Conservation (phyloP, 2,113 vertebrate species). For the Danio rerio region GRCz12tu NC_133176.1:50860001-50860500, state of each 20-base stretch:
- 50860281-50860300: slow-evolving; percentile 1
- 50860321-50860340: not conserved
- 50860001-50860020: slow-evolving; percentile 38
- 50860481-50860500: no score
- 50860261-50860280: not conserved
- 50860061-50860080: slow-evolving; percentile 45
- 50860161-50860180: not conserved
- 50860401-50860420: no score
- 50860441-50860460: no score
- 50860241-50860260: not conserved
- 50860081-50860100: slow-evolving; percentile 34
- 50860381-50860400: no score
- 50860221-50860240: not conserved
- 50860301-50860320: no score
- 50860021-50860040: slow-evolving; percentile 4
- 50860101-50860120: slow-evolving; percentile 19
- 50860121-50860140: slow-evolving; percentile 6
- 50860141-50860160: slow-evolving; percentile 2
- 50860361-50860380: no score
- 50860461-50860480: no score
- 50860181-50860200: not conserved
- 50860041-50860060: slow-evolving; percentile 25
- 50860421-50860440: no score
- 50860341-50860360: not conserved
- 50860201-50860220: slow-evolving; percentile 20